A percentile compares a stretch with the other conserved stretches of the same genome.
Evolutionary conservation across 2,797 vertebrate genomes (phyloP).

Genomic region (Ciconia nigra): DNA sequence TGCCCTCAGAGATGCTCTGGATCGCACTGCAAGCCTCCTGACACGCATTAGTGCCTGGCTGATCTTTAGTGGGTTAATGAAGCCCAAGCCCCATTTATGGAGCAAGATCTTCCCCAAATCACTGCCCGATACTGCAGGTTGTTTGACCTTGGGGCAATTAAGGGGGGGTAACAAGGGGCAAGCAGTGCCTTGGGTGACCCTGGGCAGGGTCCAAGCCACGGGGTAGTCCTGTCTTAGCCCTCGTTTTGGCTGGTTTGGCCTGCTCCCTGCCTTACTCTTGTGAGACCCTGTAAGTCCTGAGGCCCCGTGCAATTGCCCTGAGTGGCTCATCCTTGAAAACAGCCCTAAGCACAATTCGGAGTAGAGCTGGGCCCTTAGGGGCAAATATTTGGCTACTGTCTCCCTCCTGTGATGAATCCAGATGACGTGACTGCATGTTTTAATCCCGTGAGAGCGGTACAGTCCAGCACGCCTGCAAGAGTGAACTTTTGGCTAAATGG

Average conservation of each 20-base stretch:
- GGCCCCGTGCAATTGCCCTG: background rate
- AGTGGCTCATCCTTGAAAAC: background rate
- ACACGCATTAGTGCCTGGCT: background rate
- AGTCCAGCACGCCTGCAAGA: background rate
- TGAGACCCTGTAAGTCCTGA: background rate
- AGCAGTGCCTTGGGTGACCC: background rate
- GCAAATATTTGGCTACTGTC: background rate
- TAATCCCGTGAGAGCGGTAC: background rate
- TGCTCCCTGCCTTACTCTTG: background rate
- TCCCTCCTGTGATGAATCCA: background rate
- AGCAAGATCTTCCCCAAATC: background rate
- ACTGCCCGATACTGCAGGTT: background rate
- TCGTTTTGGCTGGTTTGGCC: background rate
- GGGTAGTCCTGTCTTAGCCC: background rate
- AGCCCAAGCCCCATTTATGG: background rate
- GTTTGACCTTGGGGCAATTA: background rate
- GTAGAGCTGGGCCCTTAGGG: background rate
- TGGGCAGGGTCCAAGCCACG: background rate
- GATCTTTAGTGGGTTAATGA: background rate
- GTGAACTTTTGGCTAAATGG: background rate
- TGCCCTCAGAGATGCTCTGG: background rate
- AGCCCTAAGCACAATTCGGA: background rate
- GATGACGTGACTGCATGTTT: background rate
- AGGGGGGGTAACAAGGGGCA: background rate
- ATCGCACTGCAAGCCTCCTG: background rate